Evolutionary conservation across 2,888 invertebrate genomes (phyloP).

Genomic region (Lochmaea capreae): DNA sequence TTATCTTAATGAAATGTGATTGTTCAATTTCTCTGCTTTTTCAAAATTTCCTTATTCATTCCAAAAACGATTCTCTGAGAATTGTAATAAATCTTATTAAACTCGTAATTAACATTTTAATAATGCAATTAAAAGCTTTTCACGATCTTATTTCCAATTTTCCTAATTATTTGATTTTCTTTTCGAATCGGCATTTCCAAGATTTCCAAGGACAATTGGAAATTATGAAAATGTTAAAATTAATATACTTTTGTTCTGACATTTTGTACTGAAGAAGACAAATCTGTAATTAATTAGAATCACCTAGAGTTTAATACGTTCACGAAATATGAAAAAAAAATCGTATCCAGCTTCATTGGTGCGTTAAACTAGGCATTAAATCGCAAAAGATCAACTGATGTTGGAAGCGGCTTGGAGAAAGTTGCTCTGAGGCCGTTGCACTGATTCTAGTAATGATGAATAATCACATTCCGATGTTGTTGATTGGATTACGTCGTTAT

Average conservation of each 20-base stretch:
- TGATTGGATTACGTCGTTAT: neutral
- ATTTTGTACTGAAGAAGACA: no score
- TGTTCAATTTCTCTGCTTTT: neutral
- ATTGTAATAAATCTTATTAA: neutral
- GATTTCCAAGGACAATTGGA: no score
- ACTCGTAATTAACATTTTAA: slow-evolving; percentile 1
- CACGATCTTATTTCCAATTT: neutral
- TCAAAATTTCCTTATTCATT: neutral
- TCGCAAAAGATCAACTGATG: slow-evolving; percentile 10
- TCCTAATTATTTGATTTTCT: slow-evolving; percentile 1
- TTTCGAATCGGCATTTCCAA: neutral
- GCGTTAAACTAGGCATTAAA: slow-evolving; percentile 3
- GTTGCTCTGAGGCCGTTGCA: neutral
- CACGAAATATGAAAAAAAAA: neutral
- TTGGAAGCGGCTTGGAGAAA: slow-evolving; percentile 9
- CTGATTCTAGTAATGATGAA: slow-evolving; percentile 2
- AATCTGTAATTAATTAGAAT: no score
- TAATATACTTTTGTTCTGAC: no score
- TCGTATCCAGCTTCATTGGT: neutral
- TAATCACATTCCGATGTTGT: slow-evolving; percentile 11
- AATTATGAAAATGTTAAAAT: no score
- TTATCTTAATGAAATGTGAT: neutral
- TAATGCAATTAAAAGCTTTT: neutral
- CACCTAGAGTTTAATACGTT: neutral
- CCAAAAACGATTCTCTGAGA: neutral